phyloP scores from a whole-genome alignment of 2,888 invertebrate genomes.

The Seladonia tumulorum region DNA sequence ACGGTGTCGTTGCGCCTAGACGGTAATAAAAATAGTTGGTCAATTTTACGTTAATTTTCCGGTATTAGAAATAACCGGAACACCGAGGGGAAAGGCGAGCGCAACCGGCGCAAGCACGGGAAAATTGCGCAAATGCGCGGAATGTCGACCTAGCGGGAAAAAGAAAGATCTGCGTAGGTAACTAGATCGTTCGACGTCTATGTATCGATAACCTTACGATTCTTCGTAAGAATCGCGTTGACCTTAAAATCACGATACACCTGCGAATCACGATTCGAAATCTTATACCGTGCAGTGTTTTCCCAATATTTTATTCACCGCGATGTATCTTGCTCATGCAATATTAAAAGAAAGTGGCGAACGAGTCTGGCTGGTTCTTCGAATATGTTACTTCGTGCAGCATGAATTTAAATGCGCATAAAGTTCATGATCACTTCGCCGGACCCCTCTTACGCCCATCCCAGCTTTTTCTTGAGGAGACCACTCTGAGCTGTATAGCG shows the following conservation, averaged over 20 bases:
- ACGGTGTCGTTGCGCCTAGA: constrained; percentile 21
- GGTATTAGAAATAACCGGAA: constrained; percentile 42
- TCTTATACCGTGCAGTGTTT: background rate
- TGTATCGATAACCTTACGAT: constrained; percentile 4
- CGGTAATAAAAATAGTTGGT: constrained; percentile 37
- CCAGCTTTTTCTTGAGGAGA: background rate
- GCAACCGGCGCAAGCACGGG: constrained; percentile 2
- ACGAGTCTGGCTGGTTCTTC: background rate
- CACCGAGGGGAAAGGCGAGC: constrained; percentile 24
- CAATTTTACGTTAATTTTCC: constrained; percentile 47
- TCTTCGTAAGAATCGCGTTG: background rate
- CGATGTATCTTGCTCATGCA: background rate
- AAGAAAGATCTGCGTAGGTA: constrained; percentile 5
- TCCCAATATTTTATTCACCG: background rate
- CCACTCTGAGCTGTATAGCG: background rate
- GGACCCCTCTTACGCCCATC: background rate
- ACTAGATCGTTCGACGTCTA: constrained; percentile 21
- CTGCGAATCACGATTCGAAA: background rate
- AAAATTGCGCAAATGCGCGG: constrained; percentile 45
- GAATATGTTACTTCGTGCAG: background rate
- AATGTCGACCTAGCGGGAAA: constrained; percentile 28
- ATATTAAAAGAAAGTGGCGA: background rate
- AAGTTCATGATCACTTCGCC: background rate
- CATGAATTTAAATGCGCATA: background rate
- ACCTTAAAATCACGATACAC: background rate